phyloP scores from a whole-genome alignment of 2,888 invertebrate genomes.

The Sthenelais limicola region DNA sequence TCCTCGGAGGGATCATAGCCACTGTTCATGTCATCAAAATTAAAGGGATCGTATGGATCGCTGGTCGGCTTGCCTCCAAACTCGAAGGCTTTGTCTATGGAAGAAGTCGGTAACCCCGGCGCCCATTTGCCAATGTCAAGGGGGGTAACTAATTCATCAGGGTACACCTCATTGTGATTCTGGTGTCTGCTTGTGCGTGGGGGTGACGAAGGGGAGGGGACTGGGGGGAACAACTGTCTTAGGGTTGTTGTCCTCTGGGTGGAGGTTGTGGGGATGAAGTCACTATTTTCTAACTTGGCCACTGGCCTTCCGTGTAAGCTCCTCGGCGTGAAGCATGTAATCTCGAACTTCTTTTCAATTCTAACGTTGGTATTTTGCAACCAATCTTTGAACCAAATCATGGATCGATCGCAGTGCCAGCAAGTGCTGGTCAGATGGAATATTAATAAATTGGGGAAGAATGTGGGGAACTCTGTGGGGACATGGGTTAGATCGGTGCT shows the following conservation, averaged over 20 bases:
- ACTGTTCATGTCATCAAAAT: slow-evolving; percentile 18
- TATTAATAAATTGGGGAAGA: slow-evolving; percentile 45
- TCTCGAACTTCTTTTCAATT: slow-evolving; percentile 41
- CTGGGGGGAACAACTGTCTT: slow-evolving; percentile 37
- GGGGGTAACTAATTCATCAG: slow-evolving; percentile 25
- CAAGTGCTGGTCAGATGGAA: slow-evolving; percentile 47
- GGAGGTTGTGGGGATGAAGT: slow-evolving; percentile 46
- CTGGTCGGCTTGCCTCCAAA: slow-evolving; percentile 26
- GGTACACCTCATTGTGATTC: slow-evolving; percentile 25
- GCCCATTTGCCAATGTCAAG: slow-evolving; percentile 12
- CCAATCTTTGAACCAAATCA: slow-evolving; percentile 53
- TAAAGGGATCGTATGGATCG: not conserved
- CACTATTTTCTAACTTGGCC: slow-evolving; percentile 43
- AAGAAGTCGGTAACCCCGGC: slow-evolving; percentile 13
- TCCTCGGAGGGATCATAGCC: slow-evolving; percentile 28
- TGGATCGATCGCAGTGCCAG: slow-evolving; percentile 53
- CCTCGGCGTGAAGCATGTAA: slow-evolving; percentile 51
- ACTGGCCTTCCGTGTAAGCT: slow-evolving; percentile 47
- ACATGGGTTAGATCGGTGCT: slow-evolving; percentile 49
- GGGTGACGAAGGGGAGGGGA: slow-evolving; percentile 33
- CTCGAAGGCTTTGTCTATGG: slow-evolving; percentile 12
- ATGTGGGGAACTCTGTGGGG: slow-evolving; percentile 33
- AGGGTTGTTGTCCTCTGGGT: slow-evolving; percentile 26
- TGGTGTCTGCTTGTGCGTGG: slow-evolving; percentile 17
- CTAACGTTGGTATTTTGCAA: slow-evolving; percentile 42